Evolutionary conservation across 2,113 vertebrate species (phyloP).

Genomic region (Nothobranchius furzeri): DNA sequence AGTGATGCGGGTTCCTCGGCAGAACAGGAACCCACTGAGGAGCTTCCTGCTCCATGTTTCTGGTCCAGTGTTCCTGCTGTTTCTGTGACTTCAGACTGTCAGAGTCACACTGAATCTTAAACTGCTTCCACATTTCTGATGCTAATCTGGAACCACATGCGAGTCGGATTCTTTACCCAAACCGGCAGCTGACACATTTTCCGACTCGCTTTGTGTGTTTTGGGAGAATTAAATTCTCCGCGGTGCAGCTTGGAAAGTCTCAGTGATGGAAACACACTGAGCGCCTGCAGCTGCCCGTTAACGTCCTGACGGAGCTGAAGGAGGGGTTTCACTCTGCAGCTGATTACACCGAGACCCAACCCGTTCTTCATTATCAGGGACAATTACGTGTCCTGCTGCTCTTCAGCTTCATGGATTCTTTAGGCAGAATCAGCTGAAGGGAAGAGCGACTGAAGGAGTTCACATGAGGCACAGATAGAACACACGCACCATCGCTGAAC

Average conservation of each 20-base stretch:
- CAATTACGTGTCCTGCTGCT: neutral
- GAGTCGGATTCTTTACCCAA: neutral
- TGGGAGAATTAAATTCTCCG: neutral
- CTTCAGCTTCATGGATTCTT: neutral
- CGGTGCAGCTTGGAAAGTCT: neutral
- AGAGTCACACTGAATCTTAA: neutral
- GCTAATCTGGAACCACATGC: neutral
- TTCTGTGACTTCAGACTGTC: neutral
- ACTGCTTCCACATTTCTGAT: neutral
- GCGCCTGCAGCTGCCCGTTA: neutral
- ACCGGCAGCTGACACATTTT: neutral
- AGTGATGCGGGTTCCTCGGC: too few species aligned
- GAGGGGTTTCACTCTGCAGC: constrained; percentile 6
- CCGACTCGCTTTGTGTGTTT: neutral
- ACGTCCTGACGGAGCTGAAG: neutral
- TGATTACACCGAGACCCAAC: neutral
- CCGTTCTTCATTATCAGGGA: neutral
- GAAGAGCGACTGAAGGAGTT: neutral
- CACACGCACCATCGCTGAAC: neutral
- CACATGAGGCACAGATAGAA: too few species aligned
- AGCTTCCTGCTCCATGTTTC: too few species aligned
- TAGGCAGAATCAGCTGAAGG: neutral
- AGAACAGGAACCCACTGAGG: too few species aligned
- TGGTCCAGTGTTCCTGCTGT: too few species aligned
- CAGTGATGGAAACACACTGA: neutral